Base-by-base conservation (phyloP, 2,888 invertebrate genomes). In the Therioaphis trifolii region DNA sequence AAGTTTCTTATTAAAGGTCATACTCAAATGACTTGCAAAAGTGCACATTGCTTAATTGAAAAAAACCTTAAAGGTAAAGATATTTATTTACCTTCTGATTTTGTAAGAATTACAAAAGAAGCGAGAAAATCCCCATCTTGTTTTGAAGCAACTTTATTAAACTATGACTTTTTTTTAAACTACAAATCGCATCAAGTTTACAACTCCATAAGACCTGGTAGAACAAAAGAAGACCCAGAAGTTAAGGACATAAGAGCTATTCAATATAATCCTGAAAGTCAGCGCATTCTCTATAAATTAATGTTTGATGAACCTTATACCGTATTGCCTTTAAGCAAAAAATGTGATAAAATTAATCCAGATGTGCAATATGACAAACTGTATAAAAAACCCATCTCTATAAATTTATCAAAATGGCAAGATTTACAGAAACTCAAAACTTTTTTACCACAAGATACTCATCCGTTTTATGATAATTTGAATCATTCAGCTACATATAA, bases 1-100 rank as follows among this genome's bases (percentile, higher is more conserved):
- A 84, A 71, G 76, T 61, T 24, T 5, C 4, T 72, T 15, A 49
- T 35, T 46, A 72, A 46, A 66, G 71, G 63, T 55, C n/a, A 84
- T 52, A 29, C 63, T 66, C 61, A 79, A 49, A 69, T 69, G 40
- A 68, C 52, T 58, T 75, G 76, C n/a, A 68, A 76, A 15, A 77
- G 69, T 27, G 76, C n/a, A 18, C 84, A 82, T 40, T 9, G 61
- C 43, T 18, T 40, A 0, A 82, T 82, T 40, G 82, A 74, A 49
- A 74, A n/a, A 63, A 82, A 74, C 7, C 66, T 82, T 24, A 69
- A 69, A 69, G 69, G 46, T 7, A 43, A 69, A 15, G 24, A 69
- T 46, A 69, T 69, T 24, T 69, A 46, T 46, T 69, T 69, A 69
- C 69, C 69, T 46, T 69, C 69, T 15, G 69, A 46, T 27, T 69